Evolutionary conservation across 2,888 invertebrate genomes (phyloP), one percentile per base, ranked within the genome.

Genomic region (Drepanosiphum platanoidis): DNA sequence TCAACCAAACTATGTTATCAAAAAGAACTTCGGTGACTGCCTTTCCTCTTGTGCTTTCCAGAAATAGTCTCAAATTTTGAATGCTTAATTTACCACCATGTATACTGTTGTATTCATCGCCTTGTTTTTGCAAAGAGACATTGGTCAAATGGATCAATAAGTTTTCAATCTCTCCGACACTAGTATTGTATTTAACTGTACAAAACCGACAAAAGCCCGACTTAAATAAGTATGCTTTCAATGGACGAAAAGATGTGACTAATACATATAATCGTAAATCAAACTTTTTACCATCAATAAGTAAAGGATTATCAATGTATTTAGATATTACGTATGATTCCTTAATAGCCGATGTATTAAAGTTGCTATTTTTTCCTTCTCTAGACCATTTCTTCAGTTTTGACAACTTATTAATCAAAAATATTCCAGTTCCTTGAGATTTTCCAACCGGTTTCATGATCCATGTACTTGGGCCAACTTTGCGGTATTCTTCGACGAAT

Each of bases 391-490:
- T 93, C 89, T 97, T 97, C 86, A 98, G 90, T 90, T 97, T 97
- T 4, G 97, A 97, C 86, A 98, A 91, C 91, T 97, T 97, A 90
- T 98, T 98, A 88, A 98, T 97, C 86, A 98, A 92, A 90, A 97
- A 97, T 89, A 98, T 98, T 64, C 98, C 98, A n/a, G 95, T 94
- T 1, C 96, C 96, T 89, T 96, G 96, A 0, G 97, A 97, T 91
- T 97, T 96, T 42, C 97, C 97, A 89, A 97, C 97, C 0, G 98
- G 98, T 90, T 98, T 98, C 94, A 98, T 96, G 87, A 98, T 98
- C 98, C 98, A 98, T 0, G 97, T 98, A 88, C 96, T 96, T 89
- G 95, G 95, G 0, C 97, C 97, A 87, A 95, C 95, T 90, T 97
- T 97, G 82, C 97, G 92, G 89, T 97, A 98, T 89, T 98, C 97